phyloP scores from a whole-genome alignment of 1,140 invertebrate species.

The Caenorhabditis briggsae region DNA sequence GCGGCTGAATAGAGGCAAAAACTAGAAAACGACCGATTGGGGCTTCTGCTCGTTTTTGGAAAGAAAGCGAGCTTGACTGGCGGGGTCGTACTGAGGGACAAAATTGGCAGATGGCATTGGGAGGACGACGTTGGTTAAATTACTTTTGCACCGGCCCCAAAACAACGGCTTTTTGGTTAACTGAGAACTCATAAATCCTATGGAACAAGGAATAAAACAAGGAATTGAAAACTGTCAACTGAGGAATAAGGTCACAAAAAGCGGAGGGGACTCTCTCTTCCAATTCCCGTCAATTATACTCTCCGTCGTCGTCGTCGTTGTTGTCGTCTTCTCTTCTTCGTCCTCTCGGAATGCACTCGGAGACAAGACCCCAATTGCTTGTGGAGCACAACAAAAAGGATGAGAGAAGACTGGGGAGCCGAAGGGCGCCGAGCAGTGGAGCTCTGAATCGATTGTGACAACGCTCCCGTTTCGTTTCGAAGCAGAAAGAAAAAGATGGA shows the following conservation, averaged over 20 bases:
- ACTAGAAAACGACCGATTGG: background rate
- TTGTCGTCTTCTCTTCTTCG: background rate
- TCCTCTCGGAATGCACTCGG: conserved; percentile 36
- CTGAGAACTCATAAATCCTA: background rate
- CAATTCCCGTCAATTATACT: conserved; percentile 54
- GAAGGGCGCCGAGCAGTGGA: conserved; percentile 1
- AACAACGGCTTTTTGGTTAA: background rate
- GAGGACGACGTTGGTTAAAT: conserved; percentile 30
- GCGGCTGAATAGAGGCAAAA: background rate
- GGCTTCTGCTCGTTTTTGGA: conserved; percentile 38
- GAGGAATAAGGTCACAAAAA: conserved; percentile 1
- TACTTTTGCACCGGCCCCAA: conserved; percentile 20
- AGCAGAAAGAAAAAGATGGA: conserved; percentile 21
- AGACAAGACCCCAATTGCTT: conserved; percentile 28
- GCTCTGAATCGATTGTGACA: conserved; percentile 34
- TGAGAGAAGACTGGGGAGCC: background rate
- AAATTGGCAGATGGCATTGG: conserved; percentile 49
- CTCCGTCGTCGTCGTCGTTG: background rate
- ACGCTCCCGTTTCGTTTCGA: conserved; percentile 43
- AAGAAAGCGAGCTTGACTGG: conserved; percentile 27
- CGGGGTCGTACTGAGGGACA: background rate
- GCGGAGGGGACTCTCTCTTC: conserved; percentile 20
- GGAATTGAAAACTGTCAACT: background rate
- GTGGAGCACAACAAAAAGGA: conserved; percentile 25
- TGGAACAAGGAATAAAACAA: background rate